phyloP scores from a whole-genome alignment of 2,888 invertebrate genomes.

The Myopa tessellatipennis region DNA sequence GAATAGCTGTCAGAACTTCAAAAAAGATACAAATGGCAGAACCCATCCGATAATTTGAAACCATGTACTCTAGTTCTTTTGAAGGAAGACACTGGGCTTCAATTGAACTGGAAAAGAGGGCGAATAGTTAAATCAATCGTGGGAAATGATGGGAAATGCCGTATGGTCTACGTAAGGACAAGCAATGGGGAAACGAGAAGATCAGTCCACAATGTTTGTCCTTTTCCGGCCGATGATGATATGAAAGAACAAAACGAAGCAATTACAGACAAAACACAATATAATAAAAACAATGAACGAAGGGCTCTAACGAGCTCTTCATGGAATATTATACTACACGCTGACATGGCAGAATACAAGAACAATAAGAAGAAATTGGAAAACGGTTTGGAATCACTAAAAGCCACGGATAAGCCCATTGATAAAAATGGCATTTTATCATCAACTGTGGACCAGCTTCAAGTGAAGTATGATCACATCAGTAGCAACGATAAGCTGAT shows the following conservation, averaged over 20 bases:
- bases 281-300: too few species aligned
- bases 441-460: not conserved
- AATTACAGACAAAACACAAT: not conserved
- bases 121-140: not conserved
- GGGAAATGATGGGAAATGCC: not conserved
- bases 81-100: not conserved
- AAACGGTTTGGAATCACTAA: not conserved
- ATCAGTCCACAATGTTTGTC: too few species aligned
- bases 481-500: not conserved
- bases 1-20: not conserved
- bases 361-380: too few species aligned
- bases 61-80: constrained; percentile 4
- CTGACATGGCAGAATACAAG: too few species aligned
- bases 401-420: not conserved
- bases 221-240: too few species aligned
- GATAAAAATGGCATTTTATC: not conserved
- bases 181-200: too few species aligned
- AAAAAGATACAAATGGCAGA: not conserved
- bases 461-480: not conserved
- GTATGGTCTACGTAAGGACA: too few species aligned
- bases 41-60: not conserved
- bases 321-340: too few species aligned
- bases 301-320: too few species aligned
- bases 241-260: not conserved
- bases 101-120: not conserved